Base-by-base conservation (phyloP, 2,888 invertebrate species). In the Amphipoea lucens region DNA sequence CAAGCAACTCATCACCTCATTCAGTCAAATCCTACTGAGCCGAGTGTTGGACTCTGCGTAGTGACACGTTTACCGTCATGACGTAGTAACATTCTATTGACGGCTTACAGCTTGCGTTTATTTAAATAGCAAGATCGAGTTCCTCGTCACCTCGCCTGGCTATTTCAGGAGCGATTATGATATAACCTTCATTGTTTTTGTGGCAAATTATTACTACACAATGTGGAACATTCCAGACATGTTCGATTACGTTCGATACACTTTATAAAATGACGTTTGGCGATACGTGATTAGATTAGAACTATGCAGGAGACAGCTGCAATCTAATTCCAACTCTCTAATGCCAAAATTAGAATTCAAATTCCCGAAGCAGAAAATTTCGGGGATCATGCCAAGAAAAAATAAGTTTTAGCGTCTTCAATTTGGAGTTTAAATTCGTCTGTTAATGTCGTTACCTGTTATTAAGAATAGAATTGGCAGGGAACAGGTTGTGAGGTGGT, bases 381-480 rank as follows among this genome's bases (percentile, higher is more conserved):
- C 42, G 57, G 57, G 36, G 74, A 72, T 77, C 6, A 23, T 78
- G 72, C 63, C 81, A 82, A 80, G 66, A 62, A 60, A 90, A 90
- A 86, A 82, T 75, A 71, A 80, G 69, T 81, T 88, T 87, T 90
- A 88, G 48, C 45, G 0, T n/a, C 51, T 40, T 5, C 17, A 48
- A 45, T 36, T 69, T 85, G 88, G 81, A 84, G 87, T 89, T 77
- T 48, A 74, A 83, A 86, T 82, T 89, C 23, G 79, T 76, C 74
- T 88, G 86, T 70, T 70, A 76, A 68, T 81, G 65, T 78, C 72
- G 60, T 81, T 63, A 88, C 87, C 87, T 90, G 90, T 91, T 90
- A 90, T 90, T 94, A 93, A 95, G 94, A 96, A 95, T 96, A 96
- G 96, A 95, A 81, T 95, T 95, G 95, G 96, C 95, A 95, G 91